A percentile compares a stretch with the other conserved stretches of the same genome.
Conservation (phyloP, 1,140 invertebrate species). For the Geopemphigus sp. region DNA sequence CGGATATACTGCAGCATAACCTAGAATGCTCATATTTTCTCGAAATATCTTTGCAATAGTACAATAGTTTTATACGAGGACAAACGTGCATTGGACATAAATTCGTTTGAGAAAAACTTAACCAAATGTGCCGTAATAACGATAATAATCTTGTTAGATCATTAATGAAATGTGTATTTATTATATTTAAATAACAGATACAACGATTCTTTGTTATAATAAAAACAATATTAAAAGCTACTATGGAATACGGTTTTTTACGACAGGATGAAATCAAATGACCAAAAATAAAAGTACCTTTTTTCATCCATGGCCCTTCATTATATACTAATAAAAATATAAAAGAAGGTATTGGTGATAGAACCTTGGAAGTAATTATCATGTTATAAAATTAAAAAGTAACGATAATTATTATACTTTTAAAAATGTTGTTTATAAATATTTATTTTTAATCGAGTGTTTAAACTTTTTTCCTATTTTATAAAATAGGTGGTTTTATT, state of each 20-base stretch:
- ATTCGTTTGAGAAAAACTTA: neutral
- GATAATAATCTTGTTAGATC: slow-evolving; percentile 19
- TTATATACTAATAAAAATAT: neutral
- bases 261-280: neutral
- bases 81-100: neutral
- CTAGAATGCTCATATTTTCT: neutral
- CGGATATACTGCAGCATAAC: too few relatives aligned
- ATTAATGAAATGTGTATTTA: slow-evolving; percentile 15
- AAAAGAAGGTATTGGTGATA: neutral
- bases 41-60: neutral
- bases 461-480: neutral
- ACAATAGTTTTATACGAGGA: slow-evolving; percentile 6
- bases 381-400: slow-evolving; percentile 21
- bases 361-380: slow-evolving; percentile 33
- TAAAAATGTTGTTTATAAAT: slow-evolving; percentile 2
- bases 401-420: slow-evolving; percentile 1
- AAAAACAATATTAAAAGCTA: slow-evolving; percentile 25
- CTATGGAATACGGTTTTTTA: neutral
- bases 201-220: slow-evolving; percentile 7
- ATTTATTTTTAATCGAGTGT: neutral
- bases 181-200: slow-evolving; percentile 12
- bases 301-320: neutral
- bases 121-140: slow-evolving; percentile 1
- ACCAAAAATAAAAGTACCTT: slow-evolving; percentile 13
- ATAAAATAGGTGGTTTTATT: neutral